Percentiles rank a stretch among this genome's conserved stretches.
Evolutionary conservation across 2,888 invertebrate genomes (phyloP).

Genomic region (Helicoverpa assulta): DNA sequence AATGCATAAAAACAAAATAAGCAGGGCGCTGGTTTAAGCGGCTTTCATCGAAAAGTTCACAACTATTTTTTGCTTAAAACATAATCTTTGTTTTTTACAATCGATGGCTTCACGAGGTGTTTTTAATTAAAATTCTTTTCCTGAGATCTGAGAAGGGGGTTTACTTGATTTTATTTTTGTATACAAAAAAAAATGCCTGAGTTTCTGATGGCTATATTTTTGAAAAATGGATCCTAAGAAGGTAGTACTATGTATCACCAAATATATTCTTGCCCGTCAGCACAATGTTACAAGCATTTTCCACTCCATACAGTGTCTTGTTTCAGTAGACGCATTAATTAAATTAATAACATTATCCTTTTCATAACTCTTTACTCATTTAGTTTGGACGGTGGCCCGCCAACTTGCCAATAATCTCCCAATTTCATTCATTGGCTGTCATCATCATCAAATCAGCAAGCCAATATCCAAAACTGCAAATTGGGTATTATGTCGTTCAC

Average conservation of each 20-base stretch:
- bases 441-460: conserved; percentile 15
- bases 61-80: conserved; percentile 18
- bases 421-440: background rate
- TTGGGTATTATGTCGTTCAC: conserved; percentile 3
- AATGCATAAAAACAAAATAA: conserved; percentile 6
- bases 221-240: too few relatives aligned
- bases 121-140: conserved; percentile 34
- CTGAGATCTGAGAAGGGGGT: background rate
- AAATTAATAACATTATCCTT: background rate
- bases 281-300: too few relatives aligned
- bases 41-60: conserved; percentile 14
- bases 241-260: too few relatives aligned
- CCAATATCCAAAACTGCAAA: conserved; percentile 12
- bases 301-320: too few relatives aligned
- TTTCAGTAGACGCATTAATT: background rate
- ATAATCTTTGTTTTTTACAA: conserved; percentile 32
- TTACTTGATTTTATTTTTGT: background rate
- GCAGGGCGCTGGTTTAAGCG: conserved; percentile 9
- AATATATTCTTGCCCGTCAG: too few relatives aligned
- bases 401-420: conserved; percentile 1
- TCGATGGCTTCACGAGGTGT: conserved; percentile 27
- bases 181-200: too few relatives aligned
- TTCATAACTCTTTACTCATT: background rate
- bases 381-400: background rate
- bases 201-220: too few relatives aligned